phyloP scores from a whole-genome alignment of 2,797 vertebrate species.

The Prunella strophiata region DNA sequence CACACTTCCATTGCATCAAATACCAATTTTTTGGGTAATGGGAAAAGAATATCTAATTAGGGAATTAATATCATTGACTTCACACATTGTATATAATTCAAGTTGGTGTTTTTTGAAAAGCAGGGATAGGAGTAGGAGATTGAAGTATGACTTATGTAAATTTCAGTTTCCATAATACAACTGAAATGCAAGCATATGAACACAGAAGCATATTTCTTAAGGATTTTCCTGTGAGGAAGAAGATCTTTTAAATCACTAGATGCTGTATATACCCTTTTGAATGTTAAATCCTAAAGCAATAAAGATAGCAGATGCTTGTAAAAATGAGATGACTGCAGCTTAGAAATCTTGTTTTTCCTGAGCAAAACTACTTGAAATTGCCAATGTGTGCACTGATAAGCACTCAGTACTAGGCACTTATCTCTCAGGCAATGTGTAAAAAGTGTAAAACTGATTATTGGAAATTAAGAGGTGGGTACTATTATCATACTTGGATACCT shows the following conservation, averaged over 20 bases:
- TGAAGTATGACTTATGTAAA: background rate
- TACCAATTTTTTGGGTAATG: slow-evolving; percentile 61
- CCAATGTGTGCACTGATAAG: background rate
- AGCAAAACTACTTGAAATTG: background rate
- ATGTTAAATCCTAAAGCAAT: background rate
- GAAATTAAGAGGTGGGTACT: background rate
- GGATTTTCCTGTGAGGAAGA: background rate
- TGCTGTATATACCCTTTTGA: background rate
- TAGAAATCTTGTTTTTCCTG: background rate
- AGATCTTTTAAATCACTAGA: background rate
- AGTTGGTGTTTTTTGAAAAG: background rate
- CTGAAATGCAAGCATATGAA: background rate
- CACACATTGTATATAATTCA: background rate
- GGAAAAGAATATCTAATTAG: slow-evolving; percentile 61
- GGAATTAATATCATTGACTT: slow-evolving; percentile 22
- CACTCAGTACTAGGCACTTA: background rate
- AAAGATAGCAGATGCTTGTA: background rate
- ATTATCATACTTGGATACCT: background rate
- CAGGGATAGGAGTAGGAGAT: background rate
- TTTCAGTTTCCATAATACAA: background rate
- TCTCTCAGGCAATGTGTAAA: background rate
- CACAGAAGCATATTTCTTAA: background rate
- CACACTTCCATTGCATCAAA: slow-evolving; percentile 65
- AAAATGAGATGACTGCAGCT: background rate
- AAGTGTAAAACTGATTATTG: background rate